A percentile compares a stretch with the other conserved stretches of the same genome.
Evolutionary conservation across 2,888 invertebrate genomes (phyloP).

Genomic region (Ellobium chinense): DNA sequence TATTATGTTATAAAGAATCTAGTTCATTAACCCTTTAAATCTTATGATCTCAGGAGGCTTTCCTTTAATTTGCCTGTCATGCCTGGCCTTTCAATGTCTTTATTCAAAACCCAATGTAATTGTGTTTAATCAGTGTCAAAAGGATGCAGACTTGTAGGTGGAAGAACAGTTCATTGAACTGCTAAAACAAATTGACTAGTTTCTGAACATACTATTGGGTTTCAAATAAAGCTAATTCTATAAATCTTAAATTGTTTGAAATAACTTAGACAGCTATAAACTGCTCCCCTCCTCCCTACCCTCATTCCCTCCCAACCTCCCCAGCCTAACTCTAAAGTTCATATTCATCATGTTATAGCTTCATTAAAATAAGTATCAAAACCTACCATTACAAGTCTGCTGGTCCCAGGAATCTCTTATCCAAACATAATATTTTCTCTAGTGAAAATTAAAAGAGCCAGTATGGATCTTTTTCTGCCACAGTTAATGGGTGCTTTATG

Average conservation of each 20-base stretch:
- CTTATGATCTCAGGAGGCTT: too few relatives aligned
- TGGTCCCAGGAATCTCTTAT: not conserved
- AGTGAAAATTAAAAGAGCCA: not conserved
- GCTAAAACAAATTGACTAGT: not conserved
- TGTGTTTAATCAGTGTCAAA: not conserved
- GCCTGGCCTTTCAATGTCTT: not conserved
- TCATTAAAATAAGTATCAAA: not conserved
- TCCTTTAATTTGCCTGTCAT: not conserved
- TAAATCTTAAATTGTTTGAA: too few relatives aligned
- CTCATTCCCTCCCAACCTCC: too few relatives aligned
- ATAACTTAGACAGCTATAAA: too few relatives aligned
- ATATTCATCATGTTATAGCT: too few relatives aligned
- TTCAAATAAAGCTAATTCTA: not conserved
- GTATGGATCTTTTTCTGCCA: not conserved
- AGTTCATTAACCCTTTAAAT: too few relatives aligned
- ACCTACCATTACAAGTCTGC: not conserved
- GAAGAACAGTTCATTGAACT: not conserved
- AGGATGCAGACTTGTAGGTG: not conserved
- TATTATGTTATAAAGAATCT: too few relatives aligned
- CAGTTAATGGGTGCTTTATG: too few relatives aligned
- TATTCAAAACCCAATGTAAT: not conserved
- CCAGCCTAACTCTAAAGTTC: too few relatives aligned
- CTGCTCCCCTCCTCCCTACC: too few relatives aligned
- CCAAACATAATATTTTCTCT: not conserved
- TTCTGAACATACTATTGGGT: not conserved